Base-by-base conservation (phyloP, 2,888 invertebrate species). In the Melolontha melolontha region DNA sequence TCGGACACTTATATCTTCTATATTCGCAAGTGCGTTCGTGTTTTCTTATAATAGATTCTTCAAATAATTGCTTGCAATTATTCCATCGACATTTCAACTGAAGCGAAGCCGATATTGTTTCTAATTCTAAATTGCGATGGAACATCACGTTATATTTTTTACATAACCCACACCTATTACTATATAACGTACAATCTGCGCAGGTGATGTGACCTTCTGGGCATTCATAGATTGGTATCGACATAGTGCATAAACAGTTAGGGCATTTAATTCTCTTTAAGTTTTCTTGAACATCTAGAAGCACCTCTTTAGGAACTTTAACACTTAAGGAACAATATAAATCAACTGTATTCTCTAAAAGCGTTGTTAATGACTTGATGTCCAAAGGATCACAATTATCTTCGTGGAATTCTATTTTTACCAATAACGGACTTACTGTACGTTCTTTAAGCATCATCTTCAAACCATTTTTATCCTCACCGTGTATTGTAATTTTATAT, bases 21-120 rank as follows among this genome's bases (percentile, higher is more conserved):
- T 63, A 47, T 10, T 39, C 11, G 44, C 69, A 69, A 16, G 12
- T 69, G 22, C 59, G 55, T 27, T 69, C 69, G 39, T 69, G 69
- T 47, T 27, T 62, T 40, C 66, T 41, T 47, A 69, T 44, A 8
- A 49, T 44, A 7, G 47, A 17, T 12, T 17, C 42, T 17, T 47
- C 44, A 42, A 39, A 42, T 11, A 47, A 12, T 2, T 14, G 17
- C 14, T 66, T 44, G 41, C 66, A 66, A 27, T 17, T 34, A 27
- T n/a, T 10, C 66, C 66, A 66, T n/a, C 66, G 41, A 55, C 66
- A 66, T 5, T 22, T 29, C 12, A 66, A 27, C 34, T 55, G 55
- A 42, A 40, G 7, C 11, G 29, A 39, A 10, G 66, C 66, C 5
- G 66, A 57, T 5, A 29, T 40, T 11, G 44, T 34, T 34, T 66